Base-by-base conservation (phyloP, 2,113 vertebrate species). In the Egretta garzetta region DNA sequence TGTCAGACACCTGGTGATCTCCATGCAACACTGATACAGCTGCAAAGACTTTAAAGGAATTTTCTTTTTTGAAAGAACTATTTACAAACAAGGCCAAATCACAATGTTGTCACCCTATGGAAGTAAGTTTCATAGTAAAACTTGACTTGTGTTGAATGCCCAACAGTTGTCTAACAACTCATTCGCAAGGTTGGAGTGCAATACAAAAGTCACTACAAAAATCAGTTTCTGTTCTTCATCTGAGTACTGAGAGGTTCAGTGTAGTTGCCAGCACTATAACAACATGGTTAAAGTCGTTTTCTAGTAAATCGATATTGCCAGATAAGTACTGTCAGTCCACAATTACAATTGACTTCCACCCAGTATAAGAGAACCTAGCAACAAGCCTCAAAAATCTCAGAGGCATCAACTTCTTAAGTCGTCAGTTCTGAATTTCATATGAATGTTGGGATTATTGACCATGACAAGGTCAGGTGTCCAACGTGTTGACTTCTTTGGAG, bases 401-500 rank as follows among this genome's bases (percentile, higher is more conserved):
- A 90, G 20, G 71, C 33, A n/a, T 58, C 75, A 80, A 79, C 52
- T 95, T 82, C 80, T 35, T 37, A 73, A 86, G 53, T 45, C 18
- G 2, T 71, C 90, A 86, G 80, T 70, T 82, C 71, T 55, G 60
- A 88, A 90, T 23, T 90, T 74, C 75, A 8, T 81, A 60, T 15
- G 27, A 87, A 49, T 45, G 37, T 67, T 70, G 80, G 80, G 15
- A 71, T 30, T 71, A 89, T 26, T 64, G 53, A 80, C 23, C 32
- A 21, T 6, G 21, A 49, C 55, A 53, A 70, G 49, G 79, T 99
- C 98, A 99, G 95, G 99, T 99, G 95, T 99, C 99, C 1, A 98
- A 96, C 1, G 99, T 96, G 96, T 98, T 99, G 88, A 98, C 97
- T 91, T 99, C 99, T 98, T 99, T 99, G 98, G 99, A 99, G 98